Base-by-base conservation (phyloP, 2,797 vertebrate species). In the Urophycis tenuis region DNA sequence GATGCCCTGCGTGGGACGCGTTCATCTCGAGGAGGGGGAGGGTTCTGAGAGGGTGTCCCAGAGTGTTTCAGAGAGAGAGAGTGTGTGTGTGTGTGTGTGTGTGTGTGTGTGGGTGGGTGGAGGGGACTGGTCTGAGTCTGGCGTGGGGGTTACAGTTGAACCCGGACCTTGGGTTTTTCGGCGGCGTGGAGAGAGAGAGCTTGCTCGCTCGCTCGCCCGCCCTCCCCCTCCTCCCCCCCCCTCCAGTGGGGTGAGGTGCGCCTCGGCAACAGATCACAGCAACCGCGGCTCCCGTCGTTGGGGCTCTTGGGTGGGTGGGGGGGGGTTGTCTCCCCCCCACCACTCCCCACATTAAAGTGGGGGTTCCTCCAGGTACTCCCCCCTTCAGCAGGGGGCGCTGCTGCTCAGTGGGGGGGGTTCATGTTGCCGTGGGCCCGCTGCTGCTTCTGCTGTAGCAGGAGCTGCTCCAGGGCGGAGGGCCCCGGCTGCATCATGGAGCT, bases 401-500 rank as follows among this genome's bases (percentile, higher is more conserved):
- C 33, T 5, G n/a, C 91, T 99, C 97, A 99, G 89, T 99, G 97
- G 71, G 97, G 97, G 31, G 97, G 97, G 91, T 99, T 99, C 95
- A 97, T 95, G 93, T 95, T 67, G 60, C 60, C 60, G 60, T 67
- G 96, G 83, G 96, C 95, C 2, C 96, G 94, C 92, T 99, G 97
- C 93, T 98, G 97, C 92, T 99, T 98, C 93, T 99, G 97, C 93
- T 99, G 97, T 95, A 97, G 96, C 81, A 99, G 92, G 88, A 99
- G 95, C 94, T 99, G 97, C 94, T 99, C 97, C 94, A 99, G 93
- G 49, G 97, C 97, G 19, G 97, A 98, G n/a, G 97, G 97, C 85
- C 97, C 97, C 2, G 97, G 96, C 86, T 96, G 97, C 97, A 98
- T 97, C 97, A 99, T 98, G 88, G 97, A 97, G 90, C 96, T 97